Percentiles rank a stretch among this genome's conserved stretches.
phyloP scores from a whole-genome alignment of 2,797 vertebrate species.

The Rhabdophis nuchalis region DNA sequence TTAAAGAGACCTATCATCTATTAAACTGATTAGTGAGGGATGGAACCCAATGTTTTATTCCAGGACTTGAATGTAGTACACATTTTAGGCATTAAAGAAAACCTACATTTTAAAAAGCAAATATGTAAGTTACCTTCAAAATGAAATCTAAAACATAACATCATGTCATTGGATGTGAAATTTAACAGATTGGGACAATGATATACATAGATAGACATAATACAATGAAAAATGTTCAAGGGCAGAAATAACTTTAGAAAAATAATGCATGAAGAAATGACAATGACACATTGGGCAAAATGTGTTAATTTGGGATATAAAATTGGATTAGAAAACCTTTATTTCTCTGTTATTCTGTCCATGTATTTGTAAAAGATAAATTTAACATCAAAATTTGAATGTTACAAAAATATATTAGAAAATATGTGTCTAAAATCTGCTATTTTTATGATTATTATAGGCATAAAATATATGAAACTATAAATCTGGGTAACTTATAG shows the following conservation, averaged over 20 bases:
- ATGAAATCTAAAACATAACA: neutral
- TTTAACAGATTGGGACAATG: neutral
- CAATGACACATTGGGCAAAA: neutral
- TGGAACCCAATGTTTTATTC: neutral
- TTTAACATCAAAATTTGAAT: neutral
- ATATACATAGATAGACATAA: neutral
- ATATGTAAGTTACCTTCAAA: neutral
- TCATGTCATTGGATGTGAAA: too few species aligned
- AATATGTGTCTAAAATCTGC: neutral
- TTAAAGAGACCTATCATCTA: neutral
- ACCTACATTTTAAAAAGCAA: neutral
- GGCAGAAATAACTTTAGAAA: neutral
- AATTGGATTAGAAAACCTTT: neutral
- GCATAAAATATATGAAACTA: neutral
- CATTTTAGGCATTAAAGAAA: neutral
- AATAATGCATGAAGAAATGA: neutral
- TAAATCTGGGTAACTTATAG: neutral
- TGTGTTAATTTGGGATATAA: neutral
- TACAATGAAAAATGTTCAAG: neutral
- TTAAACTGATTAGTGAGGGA: neutral
- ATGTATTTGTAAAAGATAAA: neutral
- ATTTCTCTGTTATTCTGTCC: neutral
- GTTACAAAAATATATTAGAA: neutral
- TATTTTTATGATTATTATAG: neutral
- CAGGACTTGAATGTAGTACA: too few species aligned